Evolutionary conservation across 2,797 vertebrate species (phyloP).

Genomic region (Sebastolobus altivelis): DNA sequence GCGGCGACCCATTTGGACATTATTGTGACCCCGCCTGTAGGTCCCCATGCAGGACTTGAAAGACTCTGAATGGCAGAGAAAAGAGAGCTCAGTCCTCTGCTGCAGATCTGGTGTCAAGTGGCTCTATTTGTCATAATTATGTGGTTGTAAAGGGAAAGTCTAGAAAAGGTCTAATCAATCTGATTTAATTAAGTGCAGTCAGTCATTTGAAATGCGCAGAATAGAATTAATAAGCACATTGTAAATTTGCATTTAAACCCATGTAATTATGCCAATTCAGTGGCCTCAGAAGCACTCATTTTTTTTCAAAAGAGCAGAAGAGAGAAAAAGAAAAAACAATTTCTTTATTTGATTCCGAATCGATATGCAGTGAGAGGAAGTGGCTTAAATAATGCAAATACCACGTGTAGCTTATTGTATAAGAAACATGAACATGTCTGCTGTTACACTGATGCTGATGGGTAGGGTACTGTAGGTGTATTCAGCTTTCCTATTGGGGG

Average conservation of each 20-base stretch:
- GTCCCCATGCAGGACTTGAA: conserved; percentile 43
- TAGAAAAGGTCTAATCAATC: conserved; percentile 90
- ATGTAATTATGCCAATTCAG: conserved; percentile 88
- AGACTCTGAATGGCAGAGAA: conserved; percentile 65
- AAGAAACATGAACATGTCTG: conserved; percentile 10
- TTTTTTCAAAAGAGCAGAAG: conserved; percentile 64
- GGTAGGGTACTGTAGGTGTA: neutral
- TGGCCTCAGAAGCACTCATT: conserved; percentile 75
- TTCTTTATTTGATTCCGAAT: conserved; percentile 49
- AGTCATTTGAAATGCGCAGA: conserved; percentile 90
- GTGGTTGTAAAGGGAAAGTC: conserved; percentile 87
- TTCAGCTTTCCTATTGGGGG: neutral
- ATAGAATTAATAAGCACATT: conserved; percentile 91
- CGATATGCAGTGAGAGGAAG: conserved; percentile 33
- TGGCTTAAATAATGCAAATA: conserved; percentile 41
- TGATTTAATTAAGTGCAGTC: conserved; percentile 92
- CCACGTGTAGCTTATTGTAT: conserved; percentile 6
- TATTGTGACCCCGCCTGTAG: conserved; percentile 31
- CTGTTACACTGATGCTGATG: conserved; percentile 3
- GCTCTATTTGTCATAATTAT: conserved; percentile 90
- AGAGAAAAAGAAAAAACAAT: conserved; percentile 51
- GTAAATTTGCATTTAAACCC: conserved; percentile 88
- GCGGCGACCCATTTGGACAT: conserved; percentile 23
- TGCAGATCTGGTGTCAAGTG: conserved; percentile 83
- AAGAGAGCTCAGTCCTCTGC: conserved; percentile 71